These are phyloP conservation scores for Drosophila rellima DNA, from an alignment of 2,888 invertebrate species.

Conservation along the genomic window DNA sequence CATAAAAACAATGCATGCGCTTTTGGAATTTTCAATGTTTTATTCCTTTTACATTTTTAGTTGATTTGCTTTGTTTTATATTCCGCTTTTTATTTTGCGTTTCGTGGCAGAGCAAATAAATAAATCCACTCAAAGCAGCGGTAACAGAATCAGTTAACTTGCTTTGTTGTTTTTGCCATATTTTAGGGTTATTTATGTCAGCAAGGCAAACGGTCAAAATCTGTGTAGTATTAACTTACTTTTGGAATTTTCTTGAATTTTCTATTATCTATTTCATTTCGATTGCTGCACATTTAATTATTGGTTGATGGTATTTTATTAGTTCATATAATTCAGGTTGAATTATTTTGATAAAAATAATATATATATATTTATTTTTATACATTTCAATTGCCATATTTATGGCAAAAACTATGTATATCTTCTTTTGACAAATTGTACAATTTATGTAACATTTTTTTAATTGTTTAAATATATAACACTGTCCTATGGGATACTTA, in stretches of 20 bases:
- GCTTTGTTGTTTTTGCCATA: slow-evolving; percentile 34
- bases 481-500: neutral
- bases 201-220: slow-evolving; percentile 20
- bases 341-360: neutral
- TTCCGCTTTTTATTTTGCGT: neutral
- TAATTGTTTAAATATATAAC: neutral
- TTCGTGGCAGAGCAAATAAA: slow-evolving; percentile 49
- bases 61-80: slow-evolving; percentile 37
- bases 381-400: neutral
- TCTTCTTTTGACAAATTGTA: too few relatives aligned
- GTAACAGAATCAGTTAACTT: slow-evolving; percentile 20
- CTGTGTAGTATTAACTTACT: neutral
- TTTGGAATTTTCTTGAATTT: slow-evolving; percentile 5
- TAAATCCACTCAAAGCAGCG: slow-evolving; percentile 66
- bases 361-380: neutral
- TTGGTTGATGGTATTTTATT: slow-evolving; percentile 7
- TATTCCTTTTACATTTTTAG: slow-evolving; percentile 31
- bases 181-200: slow-evolving; percentile 56
- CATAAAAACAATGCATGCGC: slow-evolving; percentile 68
- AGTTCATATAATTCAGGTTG: neutral
- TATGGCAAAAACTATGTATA: neutral
- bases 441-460: neutral
- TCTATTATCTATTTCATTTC: neutral
- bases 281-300: slow-evolving; percentile 11
- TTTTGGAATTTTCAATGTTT: slow-evolving; percentile 32